These are phyloP conservation scores for Hydrotaea diabolus DNA, from an alignment of 2,888 invertebrate genomes.

Conservation along the genomic window DNA sequence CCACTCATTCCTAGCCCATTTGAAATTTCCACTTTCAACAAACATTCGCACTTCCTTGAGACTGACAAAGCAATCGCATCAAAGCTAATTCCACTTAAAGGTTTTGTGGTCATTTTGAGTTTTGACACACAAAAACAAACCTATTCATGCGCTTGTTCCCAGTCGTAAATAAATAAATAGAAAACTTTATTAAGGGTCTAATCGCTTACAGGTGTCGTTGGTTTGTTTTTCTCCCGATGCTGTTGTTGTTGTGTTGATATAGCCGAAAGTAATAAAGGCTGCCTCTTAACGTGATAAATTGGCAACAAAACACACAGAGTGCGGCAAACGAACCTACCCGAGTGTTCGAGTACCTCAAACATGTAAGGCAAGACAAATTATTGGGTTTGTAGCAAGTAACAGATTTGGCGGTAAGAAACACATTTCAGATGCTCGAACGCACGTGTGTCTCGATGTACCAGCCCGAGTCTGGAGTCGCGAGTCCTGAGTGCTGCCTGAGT, in stretches of 20 bases:
- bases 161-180: slow-evolving; percentile 15
- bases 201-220: slow-evolving; percentile 42
- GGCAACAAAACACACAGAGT: not conserved
- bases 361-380: slow-evolving; percentile 24
- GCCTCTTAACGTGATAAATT: slow-evolving; percentile 44
- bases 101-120: not conserved
- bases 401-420: slow-evolving; percentile 15
- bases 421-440: not conserved
- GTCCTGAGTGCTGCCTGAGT: too few species aligned
- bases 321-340: not conserved
- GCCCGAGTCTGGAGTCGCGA: too few species aligned
- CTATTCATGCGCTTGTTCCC: not conserved
- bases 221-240: not conserved
- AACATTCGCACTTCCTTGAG: not conserved
- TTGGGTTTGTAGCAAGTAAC: slow-evolving; percentile 1
- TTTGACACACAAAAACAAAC: not conserved
- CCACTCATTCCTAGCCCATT: not conserved
- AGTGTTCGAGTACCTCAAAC: not conserved
- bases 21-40: too few species aligned
- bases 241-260: not conserved
- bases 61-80: not conserved
- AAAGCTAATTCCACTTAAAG: not conserved
- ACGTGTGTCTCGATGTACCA: not conserved
- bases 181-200: not conserved
- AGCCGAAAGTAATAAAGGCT: not conserved